Percentiles rank a stretch among this genome's conserved stretches.
phyloP scores from a whole-genome alignment of 2,797 vertebrate species.

The Mormyrops attenuatus region DNA sequence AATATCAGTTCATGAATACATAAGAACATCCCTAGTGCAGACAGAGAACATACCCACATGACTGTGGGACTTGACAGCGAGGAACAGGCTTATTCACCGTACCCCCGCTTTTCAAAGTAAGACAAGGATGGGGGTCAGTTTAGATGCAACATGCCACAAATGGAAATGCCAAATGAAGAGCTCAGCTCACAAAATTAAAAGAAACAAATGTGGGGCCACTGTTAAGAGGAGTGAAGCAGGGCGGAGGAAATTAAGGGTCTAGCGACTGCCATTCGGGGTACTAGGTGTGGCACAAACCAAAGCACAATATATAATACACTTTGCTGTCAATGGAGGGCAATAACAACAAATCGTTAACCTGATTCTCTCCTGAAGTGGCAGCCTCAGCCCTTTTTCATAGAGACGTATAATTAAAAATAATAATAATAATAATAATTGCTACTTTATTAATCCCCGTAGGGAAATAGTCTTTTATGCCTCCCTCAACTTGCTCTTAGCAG shows the following conservation, averaged over 20 bases:
- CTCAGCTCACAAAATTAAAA: not conserved
- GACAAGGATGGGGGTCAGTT: not conserved
- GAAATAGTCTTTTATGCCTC: too few species aligned
- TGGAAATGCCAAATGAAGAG: not conserved
- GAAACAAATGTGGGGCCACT: not conserved
- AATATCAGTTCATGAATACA: not conserved
- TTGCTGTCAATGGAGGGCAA: not conserved
- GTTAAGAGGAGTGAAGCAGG: not conserved
- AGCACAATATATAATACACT: not conserved
- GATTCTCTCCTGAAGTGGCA: not conserved
- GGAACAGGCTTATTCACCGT: not conserved
- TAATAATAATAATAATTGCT: too few species aligned
- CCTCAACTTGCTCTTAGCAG: too few species aligned
- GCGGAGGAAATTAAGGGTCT: not conserved
- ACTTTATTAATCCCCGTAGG: too few species aligned
- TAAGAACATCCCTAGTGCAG: not conserved
- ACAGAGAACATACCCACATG: not conserved
- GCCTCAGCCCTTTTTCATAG: not conserved
- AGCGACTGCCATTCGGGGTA: not conserved
- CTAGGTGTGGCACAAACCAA: not conserved
- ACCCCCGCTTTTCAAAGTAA: not conserved
- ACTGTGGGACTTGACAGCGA: not conserved
- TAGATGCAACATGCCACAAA: not conserved
- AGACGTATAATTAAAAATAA: not conserved
- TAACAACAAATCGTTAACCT: not conserved